Evolutionary conservation across 2,797 vertebrate species (phyloP).

Genomic region (Notamacropus eugenii): DNA sequence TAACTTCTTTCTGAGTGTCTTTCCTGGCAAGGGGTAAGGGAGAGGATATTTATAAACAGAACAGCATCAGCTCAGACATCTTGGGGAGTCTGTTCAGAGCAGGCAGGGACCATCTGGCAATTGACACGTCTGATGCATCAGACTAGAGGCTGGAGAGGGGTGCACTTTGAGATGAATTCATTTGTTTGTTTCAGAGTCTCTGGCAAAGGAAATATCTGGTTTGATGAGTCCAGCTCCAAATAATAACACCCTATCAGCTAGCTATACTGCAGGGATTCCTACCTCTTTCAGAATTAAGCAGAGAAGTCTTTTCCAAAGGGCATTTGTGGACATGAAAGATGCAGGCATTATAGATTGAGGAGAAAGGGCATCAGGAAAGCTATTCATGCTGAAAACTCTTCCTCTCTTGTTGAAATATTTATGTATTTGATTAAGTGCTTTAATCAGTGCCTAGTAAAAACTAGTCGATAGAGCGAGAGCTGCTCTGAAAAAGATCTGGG

Average conservation of each 20-base stretch:
- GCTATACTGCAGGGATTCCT: not conserved
- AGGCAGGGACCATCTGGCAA: not conserved
- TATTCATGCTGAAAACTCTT: not conserved
- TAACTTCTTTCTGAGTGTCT: not conserved
- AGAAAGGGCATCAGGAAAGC: not conserved
- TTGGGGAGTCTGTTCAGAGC: not conserved
- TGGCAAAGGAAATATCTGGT: not conserved
- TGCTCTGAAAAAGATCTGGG: not conserved
- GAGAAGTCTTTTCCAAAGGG: not conserved
- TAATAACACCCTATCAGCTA: not conserved
- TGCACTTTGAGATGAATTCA: not conserved
- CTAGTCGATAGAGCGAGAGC: not conserved
- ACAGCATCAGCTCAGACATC: not conserved
- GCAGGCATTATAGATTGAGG: not conserved
- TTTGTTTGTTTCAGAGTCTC: not conserved
- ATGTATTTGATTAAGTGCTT: not conserved
- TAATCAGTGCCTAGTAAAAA: not conserved
- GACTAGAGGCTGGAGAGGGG: not conserved
- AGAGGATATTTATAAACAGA: conserved; percentile 1
- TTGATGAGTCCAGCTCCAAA: not conserved
- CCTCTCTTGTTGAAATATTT: not conserved
- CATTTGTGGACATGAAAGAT: not conserved
- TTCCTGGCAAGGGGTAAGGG: not conserved
- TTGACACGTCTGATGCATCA: not conserved
- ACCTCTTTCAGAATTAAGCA: not conserved